Percentiles rank a stretch among this genome's conserved stretches.
Conservation (phyloP, 2,113 vertebrate genomes). For the Halichoeres trimaculatus region DNA sequence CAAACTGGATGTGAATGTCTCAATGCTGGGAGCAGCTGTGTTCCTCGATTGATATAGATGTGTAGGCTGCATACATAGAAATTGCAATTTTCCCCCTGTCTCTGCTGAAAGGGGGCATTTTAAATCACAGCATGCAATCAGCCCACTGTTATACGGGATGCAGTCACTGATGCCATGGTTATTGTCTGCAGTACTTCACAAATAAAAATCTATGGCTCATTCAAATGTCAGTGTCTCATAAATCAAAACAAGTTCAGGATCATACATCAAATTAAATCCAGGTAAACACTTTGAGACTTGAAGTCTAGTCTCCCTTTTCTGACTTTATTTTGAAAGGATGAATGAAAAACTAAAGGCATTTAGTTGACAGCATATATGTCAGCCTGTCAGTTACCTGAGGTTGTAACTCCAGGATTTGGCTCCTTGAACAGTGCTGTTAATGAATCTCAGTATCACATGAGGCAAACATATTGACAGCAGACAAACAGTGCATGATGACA, state of each 20-base stretch:
- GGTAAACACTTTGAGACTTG: not conserved
- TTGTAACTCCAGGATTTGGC: not conserved
- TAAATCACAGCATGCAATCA: constrained; percentile 50
- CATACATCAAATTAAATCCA: not conserved
- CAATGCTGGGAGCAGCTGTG: constrained; percentile 46
- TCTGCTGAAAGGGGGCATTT: constrained; percentile 30
- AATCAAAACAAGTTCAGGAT: not conserved
- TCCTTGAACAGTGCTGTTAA: not conserved
- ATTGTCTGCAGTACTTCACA: constrained; percentile 7
- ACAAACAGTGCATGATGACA: constrained; percentile 1
- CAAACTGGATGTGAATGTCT: constrained; percentile 48
- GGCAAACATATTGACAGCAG: not conserved
- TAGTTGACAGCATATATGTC: not conserved
- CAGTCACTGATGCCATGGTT: not conserved
- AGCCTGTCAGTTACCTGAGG: not conserved
- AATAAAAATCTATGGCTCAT: constrained; percentile 6
- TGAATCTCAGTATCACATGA: not conserved
- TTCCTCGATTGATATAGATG: constrained; percentile 59
- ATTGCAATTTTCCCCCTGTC: constrained; percentile 43
- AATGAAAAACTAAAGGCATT: not conserved
- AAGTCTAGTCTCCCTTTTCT: not conserved
- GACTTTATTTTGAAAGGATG: not conserved
- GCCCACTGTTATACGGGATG: not conserved
- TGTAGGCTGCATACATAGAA: constrained; percentile 29
- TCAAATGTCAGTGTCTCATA: constrained; percentile 7